phyloP scores from a whole-genome alignment of 2,888 invertebrate genomes.

The Heterodera filipjevi region DNA sequence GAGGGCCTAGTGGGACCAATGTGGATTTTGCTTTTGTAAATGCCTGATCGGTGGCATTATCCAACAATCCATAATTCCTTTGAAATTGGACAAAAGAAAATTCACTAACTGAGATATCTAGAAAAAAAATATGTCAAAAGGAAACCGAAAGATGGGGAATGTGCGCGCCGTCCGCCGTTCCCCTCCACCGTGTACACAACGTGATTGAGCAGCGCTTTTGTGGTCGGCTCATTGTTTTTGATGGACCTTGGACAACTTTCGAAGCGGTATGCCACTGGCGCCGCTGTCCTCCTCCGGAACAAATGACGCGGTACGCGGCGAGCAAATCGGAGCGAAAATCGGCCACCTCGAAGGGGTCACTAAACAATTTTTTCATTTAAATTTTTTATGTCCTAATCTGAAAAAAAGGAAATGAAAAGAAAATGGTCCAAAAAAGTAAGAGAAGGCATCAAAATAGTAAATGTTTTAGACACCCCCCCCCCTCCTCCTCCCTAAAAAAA shows the following conservation, averaged over 20 bases:
- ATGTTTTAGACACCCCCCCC: too few species aligned
- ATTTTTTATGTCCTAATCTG: too few species aligned
- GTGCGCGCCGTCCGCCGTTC: conserved; percentile 31
- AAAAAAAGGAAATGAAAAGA: too few species aligned
- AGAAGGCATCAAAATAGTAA: too few species aligned
- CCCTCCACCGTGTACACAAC: conserved; percentile 50
- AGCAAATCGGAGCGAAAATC: conserved; percentile 56
- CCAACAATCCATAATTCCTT: too few species aligned
- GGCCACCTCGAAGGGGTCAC: conserved; percentile 56
- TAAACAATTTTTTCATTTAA: background rate
- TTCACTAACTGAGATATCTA: background rate
- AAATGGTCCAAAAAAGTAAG: too few species aligned
- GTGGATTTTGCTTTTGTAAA: too few species aligned
- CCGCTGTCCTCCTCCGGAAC: conserved; percentile 38
- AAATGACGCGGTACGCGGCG: conserved; percentile 47
- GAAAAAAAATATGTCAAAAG: conserved; percentile 38
- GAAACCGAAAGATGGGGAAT: conserved; percentile 53
- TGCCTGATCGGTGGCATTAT: too few species aligned
- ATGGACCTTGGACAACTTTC: conserved; percentile 54
- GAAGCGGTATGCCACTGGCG: conserved; percentile 32
- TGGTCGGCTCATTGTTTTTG: conserved; percentile 52
- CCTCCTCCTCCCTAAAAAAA: too few species aligned
- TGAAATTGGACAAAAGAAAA: too few species aligned
- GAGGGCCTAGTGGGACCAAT: too few species aligned
- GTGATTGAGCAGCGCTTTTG: conserved; percentile 46